Base-by-base conservation (phyloP, 2,113 vertebrate genomes). In the Columbina picui region DNA sequence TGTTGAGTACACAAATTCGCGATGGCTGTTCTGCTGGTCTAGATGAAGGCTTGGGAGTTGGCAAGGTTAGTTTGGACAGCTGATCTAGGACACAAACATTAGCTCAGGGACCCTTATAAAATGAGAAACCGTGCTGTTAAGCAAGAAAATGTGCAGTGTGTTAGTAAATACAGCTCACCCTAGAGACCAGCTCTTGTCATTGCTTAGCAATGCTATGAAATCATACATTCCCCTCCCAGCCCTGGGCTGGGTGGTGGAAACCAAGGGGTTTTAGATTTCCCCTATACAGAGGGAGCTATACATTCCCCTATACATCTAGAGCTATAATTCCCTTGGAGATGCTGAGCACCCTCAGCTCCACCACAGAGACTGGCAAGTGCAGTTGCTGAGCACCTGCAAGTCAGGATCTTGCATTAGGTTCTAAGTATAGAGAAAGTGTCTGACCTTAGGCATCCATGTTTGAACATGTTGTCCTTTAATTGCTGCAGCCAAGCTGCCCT, bases 121-220 rank as follows among this genome's bases (percentile, higher is more conserved):
- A 95, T 45, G 68, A 92, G 71, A 92, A 86, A 75, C 34, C 18
- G 45, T 7, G 26, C 90, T 88, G 71, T 86, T 93, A 90, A 90
- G 85, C 63, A 91, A 90, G 75, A 78, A 96, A 96, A 93, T 84
- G 65, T 93, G 79, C 85, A 92, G 50, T 36, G 71, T 90, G 14
- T 81, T 86, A 87, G 93, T 87, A 96, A 97, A 90, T 32, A 81
- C 43, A 71, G 52, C 56, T 95, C 68, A 69, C 90, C 85, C 90
- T 64, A 82, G 94, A 95, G 93, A 96, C 82, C 38, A 84, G 76
- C 52, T 78, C 83, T 86, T 94, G 88, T 96, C 93, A 96, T 78
- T 81, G 52, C 68, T 92, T 64, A 96, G 92, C 68, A 93, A 95
- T 97, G 95, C 83, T 96, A 49, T 96, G 93, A 96, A 90, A 90